Conservation (phyloP, 2,888 invertebrate genomes). For the Rotaria sp. region DNA sequence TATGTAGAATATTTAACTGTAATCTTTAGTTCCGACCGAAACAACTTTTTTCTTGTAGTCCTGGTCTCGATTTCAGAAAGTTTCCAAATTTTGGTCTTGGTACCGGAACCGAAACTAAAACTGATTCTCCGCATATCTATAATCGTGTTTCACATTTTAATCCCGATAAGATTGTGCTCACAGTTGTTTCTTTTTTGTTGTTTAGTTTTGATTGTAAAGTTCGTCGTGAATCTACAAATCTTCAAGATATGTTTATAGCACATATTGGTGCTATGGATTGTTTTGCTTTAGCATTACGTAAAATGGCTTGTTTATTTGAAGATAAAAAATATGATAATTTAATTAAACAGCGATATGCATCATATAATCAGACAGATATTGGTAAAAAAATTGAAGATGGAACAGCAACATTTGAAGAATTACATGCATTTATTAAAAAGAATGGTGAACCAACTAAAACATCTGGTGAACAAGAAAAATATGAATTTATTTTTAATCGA, state of each 20-base stretch:
- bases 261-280: constrained; percentile 62
- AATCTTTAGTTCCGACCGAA: too few species aligned
- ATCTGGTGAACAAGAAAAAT: constrained; percentile 58
- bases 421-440: constrained; percentile 56
- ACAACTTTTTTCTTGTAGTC: too few species aligned
- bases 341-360: constrained; percentile 58
- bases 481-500: constrained; percentile 55
- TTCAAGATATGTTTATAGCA: constrained; percentile 59
- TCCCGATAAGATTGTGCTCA: too few species aligned
- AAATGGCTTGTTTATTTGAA: constrained; percentile 59
- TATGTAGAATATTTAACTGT: too few species aligned
- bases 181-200: background rate
- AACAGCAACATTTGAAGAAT: constrained; percentile 59
- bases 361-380: constrained; percentile 57
- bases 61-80: too few species aligned
- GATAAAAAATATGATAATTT: constrained; percentile 62
- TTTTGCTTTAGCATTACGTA: constrained; percentile 60
- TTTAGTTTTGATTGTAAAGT: constrained; percentile 58
- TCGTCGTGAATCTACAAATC: constrained; percentile 58
- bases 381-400: constrained; percentile 61
- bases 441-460: constrained; percentile 51
- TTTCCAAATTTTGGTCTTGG: too few species aligned
- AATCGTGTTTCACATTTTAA: too few species aligned
- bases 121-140: too few species aligned
- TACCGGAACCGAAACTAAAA: too few species aligned